A percentile compares a stretch with the other conserved stretches of the same genome.
These are phyloP conservation scores for Calliopum simillimum DNA, from an alignment of 2,888 invertebrate genomes.

Conservation along the genomic window DNA sequence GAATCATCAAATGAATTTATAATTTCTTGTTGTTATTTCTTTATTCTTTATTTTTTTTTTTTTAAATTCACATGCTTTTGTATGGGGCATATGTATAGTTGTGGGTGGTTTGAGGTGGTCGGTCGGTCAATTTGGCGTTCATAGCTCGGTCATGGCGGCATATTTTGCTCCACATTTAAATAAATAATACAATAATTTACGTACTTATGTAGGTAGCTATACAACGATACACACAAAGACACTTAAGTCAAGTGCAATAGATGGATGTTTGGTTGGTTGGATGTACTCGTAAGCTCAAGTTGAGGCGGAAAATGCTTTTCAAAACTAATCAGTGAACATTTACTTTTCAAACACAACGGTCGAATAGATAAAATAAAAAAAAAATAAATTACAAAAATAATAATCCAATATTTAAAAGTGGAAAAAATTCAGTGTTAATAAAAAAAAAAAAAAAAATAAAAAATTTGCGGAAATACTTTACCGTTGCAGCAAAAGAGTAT, in stretches of 20 bases:
- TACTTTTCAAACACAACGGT: constrained; percentile 51
- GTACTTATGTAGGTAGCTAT: neutral
- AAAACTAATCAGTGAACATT: constrained; percentile 57
- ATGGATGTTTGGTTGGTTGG: constrained; percentile 12
- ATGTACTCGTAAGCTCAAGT: constrained; percentile 24
- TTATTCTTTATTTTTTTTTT: neutral
- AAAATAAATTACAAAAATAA: constrained; percentile 10
- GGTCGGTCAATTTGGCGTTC: neutral
- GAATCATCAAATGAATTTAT: constrained; percentile 32
- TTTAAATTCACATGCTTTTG: neutral
- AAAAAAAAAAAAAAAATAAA: neutral
- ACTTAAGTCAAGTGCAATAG: constrained; percentile 5
- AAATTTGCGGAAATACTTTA: neutral
- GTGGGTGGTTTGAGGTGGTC: neutral
- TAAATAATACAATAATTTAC: constrained; percentile 4
- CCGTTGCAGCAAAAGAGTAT: neutral
- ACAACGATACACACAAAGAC: neutral
- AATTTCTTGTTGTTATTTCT: no score
- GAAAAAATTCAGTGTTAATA: neutral
- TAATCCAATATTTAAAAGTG: neutral
- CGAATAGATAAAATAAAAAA: constrained; percentile 23
- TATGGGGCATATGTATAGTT: neutral
- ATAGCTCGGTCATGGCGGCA: neutral
- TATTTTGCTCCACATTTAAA: constrained; percentile 25
- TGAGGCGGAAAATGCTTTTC: constrained; percentile 45